Percentiles rank a stretch among this genome's conserved stretches.
Evolutionary conservation across 2,113 vertebrate species (phyloP).

Genomic region (Scomber japonicus): DNA sequence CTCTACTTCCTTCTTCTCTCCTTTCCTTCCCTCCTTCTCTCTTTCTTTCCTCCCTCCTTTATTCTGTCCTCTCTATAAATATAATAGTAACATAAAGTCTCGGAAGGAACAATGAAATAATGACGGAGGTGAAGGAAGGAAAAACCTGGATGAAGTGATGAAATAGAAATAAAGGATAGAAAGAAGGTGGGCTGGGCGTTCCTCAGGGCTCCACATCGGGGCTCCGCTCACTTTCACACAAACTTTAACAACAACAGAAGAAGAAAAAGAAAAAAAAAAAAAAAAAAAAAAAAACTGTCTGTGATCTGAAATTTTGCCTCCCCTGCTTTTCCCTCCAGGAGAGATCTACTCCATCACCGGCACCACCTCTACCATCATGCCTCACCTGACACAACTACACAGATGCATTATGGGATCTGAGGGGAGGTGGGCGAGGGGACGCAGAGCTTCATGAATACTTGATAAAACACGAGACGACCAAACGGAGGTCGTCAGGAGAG

Average conservation of each 20-base stretch:
- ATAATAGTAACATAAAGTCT: not conserved
- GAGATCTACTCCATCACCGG: constrained; percentile 53
- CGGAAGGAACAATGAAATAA: not conserved
- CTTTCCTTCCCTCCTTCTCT: too few species aligned
- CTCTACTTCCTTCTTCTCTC: too few species aligned
- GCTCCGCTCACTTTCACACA: not conserved
- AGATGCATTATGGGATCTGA: constrained; percentile 81
- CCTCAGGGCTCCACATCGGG: constrained; percentile 36
- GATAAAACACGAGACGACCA: constrained; percentile 84
- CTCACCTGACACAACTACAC: constrained; percentile 79
- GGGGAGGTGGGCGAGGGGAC: constrained; percentile 55
- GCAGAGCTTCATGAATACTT: constrained; percentile 75
- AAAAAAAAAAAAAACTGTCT: too few species aligned
- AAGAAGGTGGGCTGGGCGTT: not conserved
- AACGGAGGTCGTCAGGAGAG: constrained; percentile 80
- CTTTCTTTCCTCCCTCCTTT: too few species aligned
- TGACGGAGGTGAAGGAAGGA: too few species aligned
- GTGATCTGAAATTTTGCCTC: constrained; percentile 33
- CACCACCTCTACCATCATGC: constrained; percentile 62
- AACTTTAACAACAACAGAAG: constrained; percentile 5
- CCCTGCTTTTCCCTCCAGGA: constrained; percentile 51
- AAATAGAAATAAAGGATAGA: not conserved
- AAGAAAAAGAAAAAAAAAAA: constrained; percentile 17
- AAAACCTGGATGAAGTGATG: not conserved
- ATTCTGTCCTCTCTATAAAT: too few species aligned